Conservation (phyloP, 2,113 vertebrate species). For the Planiliza haematocheilus region DNA sequence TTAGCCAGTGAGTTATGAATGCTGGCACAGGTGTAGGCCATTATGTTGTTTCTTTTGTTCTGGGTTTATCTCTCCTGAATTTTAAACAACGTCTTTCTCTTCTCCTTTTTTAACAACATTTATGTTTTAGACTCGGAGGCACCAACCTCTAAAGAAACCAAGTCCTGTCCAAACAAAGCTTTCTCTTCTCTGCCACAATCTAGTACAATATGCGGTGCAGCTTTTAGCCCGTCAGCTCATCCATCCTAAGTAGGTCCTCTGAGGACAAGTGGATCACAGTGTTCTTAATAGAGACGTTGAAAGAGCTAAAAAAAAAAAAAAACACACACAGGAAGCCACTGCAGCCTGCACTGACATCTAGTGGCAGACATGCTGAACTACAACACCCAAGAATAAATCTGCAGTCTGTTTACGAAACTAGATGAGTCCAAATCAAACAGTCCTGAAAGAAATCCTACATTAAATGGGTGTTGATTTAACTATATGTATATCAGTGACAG, state of each 20-base stretch:
- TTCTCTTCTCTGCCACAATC: conserved; percentile 44
- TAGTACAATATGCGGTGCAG: conserved; percentile 65
- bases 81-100: conserved; percentile 19
- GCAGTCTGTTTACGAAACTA: not conserved
- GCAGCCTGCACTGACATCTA: conserved; percentile 74
- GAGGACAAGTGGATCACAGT: conserved; percentile 74
- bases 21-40: conserved; percentile 12
- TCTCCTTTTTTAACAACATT: not conserved
- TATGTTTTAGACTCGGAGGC: conserved; percentile 27
- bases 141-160: conserved; percentile 46
- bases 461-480: too few species aligned
- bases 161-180: conserved; percentile 42
- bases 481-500: too few species aligned
- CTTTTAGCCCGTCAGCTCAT: conserved; percentile 72
- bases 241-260: conserved; percentile 76
- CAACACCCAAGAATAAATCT: not conserved
- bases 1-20: conserved; percentile 9
- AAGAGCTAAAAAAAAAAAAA: not conserved
- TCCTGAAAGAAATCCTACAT: too few species aligned
- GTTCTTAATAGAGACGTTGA: conserved; percentile 58
- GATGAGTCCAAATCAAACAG: not conserved
- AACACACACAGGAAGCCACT: not conserved
- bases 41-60: conserved; percentile 5
- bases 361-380: conserved; percentile 51
- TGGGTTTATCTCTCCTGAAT: conserved; percentile 32